Evolutionary conservation across 1,140 invertebrate genomes (phyloP), one percentile per base, ranked within the genome.

Genomic region (Zaprionus africanus): DNA sequence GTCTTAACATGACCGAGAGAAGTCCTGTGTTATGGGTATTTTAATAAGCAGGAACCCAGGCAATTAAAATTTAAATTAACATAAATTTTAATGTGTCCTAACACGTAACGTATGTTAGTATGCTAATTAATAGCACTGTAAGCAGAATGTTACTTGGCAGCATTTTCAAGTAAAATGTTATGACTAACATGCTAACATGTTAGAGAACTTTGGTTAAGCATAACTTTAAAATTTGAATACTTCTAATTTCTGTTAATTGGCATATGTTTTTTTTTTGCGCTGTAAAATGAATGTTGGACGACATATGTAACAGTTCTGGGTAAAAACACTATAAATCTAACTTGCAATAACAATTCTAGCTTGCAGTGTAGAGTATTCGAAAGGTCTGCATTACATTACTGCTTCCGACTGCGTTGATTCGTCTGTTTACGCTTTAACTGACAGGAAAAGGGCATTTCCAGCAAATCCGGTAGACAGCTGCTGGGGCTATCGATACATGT

Each of bases 381-480:
- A 2, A 56, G 19, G n/a, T 38, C 31, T 28, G 13, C 51, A 28
- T 63, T 53, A 17, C 13, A n/a, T n/a, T 22, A 13, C 26, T 34
- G 34, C 28, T 9, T 36, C 12, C 22, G 7, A 17, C 28, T 63
- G 34, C 22, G 17, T 1, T 31, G 17, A 76, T 49, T 73, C 26
- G 56, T 41, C 67, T 49, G 22, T 46, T 71, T 49, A 60, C 38
- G 51, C 38, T 69, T 69, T 66, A 75, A 69, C 82, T 77, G 67
- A 70, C 65, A 46, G n/a, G 26, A 43, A 61, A 60, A 43, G 36
- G 36, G 22, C 71, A 12, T 24, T 38, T 54, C 64, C 56, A 46
- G 43, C 17, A 67, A 82, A 70, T 63, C 80, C 62, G 36, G 1
- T 31, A 53, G 53, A 41, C 81, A 84, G 64, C 65, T 83, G 73